These are phyloP conservation scores for Periplaneta americana DNA, from an alignment of 1,140 invertebrate species.

Conservation along the genomic window DNA sequence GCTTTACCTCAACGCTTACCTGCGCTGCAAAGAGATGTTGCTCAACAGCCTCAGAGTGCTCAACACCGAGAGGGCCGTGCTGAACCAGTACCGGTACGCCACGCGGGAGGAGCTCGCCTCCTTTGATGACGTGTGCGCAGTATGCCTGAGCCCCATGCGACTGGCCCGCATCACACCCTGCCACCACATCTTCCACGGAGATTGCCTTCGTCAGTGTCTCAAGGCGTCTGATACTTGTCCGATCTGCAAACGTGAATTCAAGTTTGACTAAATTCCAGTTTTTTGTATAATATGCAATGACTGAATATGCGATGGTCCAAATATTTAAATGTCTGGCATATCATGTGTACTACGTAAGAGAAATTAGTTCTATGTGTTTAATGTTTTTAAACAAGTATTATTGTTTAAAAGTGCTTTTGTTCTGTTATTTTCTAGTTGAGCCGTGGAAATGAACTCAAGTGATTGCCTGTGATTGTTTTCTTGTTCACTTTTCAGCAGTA, in stretches of 20 bases:
- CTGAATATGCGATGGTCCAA: background rate
- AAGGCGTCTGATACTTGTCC: slow-evolving; percentile 63
- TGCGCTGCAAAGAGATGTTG: slow-evolving; percentile 55
- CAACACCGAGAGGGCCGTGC: slow-evolving; percentile 48
- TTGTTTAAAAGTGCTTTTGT: background rate
- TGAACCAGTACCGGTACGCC: slow-evolving; percentile 58
- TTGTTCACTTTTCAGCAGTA: background rate
- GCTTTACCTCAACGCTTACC: slow-evolving; percentile 59
- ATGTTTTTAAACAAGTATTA: background rate
- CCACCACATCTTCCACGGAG: slow-evolving; percentile 70
- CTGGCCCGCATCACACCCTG: slow-evolving; percentile 64
- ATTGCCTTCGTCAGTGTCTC: slow-evolving; percentile 62
- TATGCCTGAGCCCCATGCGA: slow-evolving; percentile 62
- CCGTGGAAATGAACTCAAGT: background rate
- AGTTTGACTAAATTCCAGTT: slow-evolving; percentile 28
- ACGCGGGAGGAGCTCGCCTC: slow-evolving; percentile 55
- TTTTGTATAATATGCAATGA: background rate
- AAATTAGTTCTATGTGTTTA: background rate
- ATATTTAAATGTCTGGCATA: background rate
- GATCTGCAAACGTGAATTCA: slow-evolving; percentile 57
- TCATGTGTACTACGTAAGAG: background rate
- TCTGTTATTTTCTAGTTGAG: background rate
- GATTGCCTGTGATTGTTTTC: background rate
- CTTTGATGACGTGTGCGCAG: slow-evolving; percentile 69
- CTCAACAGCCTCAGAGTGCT: slow-evolving; percentile 47